A percentile compares a stretch with the other conserved stretches of the same genome.
These are phyloP conservation scores for Chiloscyllium punctatum DNA, from an alignment of 2,797 vertebrate species.

Conservation along the genomic window DNA sequence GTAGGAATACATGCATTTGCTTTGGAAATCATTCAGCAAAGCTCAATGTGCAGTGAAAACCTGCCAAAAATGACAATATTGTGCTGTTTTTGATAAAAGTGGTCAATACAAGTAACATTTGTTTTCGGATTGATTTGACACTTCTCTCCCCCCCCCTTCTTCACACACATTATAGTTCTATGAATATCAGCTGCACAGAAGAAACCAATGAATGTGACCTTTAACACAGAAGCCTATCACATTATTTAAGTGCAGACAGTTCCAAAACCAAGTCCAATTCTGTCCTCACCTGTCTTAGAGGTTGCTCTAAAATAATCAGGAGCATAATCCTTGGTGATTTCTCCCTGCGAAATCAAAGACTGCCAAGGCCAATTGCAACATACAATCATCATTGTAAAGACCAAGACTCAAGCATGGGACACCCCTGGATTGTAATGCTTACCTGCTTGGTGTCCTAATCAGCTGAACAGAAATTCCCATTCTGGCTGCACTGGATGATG, in stretches of 20 bases:
- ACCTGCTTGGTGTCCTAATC: background rate
- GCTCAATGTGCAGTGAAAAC: background rate
- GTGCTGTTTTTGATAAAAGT: background rate
- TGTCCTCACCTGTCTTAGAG: background rate
- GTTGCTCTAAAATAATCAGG: background rate
- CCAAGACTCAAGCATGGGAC: background rate
- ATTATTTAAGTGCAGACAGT: background rate
- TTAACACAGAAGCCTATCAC: background rate
- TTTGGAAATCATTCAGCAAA: background rate
- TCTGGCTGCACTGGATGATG: background rate
- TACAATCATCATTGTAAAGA: background rate
- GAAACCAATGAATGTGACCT: background rate
- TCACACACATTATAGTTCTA: too few relatives aligned
- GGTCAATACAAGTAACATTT: background rate
- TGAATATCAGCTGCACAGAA: background rate
- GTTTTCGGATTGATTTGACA: background rate
- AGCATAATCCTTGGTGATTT: background rate
- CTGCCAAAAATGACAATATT: background rate
- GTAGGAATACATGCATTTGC: conserved; percentile 11
- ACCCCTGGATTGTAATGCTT: background rate
- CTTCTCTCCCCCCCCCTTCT: background rate
- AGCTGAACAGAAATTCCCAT: background rate
- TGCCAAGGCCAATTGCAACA: background rate
- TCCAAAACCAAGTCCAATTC: background rate
- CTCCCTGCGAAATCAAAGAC: background rate